Percentiles rank a stretch among this genome's conserved stretches.
phyloP scores from a whole-genome alignment of 1,140 invertebrate species.

The Habropoda laboriosa region DNA sequence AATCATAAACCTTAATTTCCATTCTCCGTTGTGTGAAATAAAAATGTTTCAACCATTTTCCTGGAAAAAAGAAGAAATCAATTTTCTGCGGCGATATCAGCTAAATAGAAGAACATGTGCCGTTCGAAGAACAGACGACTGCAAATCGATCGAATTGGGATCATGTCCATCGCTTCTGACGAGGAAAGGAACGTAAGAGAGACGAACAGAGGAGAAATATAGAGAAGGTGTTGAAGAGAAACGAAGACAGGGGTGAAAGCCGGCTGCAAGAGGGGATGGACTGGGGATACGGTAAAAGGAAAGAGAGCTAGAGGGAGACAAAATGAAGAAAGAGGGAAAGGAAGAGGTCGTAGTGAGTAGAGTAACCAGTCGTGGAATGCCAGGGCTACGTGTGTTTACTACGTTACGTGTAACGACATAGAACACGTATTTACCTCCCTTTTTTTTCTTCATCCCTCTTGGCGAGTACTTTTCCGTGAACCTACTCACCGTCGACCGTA shows the following conservation, averaged over 20 bases:
- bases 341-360: background rate
- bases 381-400: slow-evolving; percentile 3
- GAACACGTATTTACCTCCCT: background rate
- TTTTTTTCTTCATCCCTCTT: background rate
- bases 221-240: background rate
- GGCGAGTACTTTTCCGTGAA: background rate
- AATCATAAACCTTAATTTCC: too few species aligned
- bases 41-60: too few species aligned
- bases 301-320: background rate
- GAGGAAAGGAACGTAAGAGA: background rate
- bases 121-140: too few species aligned
- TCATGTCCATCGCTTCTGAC: too few species aligned
- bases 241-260: background rate
- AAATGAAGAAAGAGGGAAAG: background rate
- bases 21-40: too few species aligned
- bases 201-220: too few species aligned
- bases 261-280: background rate
- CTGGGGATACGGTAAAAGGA: background rate
- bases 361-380: slow-evolving; percentile 16
- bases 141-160: too few species aligned
- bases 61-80: too few species aligned
- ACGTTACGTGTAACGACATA: slow-evolving; percentile 7
- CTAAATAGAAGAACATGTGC: too few species aligned
- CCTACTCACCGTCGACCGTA: too few species aligned
- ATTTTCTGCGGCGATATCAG: too few species aligned